phyloP scores from a whole-genome alignment of 2,797 vertebrate species.

The Myripristis jacobus region DNA sequence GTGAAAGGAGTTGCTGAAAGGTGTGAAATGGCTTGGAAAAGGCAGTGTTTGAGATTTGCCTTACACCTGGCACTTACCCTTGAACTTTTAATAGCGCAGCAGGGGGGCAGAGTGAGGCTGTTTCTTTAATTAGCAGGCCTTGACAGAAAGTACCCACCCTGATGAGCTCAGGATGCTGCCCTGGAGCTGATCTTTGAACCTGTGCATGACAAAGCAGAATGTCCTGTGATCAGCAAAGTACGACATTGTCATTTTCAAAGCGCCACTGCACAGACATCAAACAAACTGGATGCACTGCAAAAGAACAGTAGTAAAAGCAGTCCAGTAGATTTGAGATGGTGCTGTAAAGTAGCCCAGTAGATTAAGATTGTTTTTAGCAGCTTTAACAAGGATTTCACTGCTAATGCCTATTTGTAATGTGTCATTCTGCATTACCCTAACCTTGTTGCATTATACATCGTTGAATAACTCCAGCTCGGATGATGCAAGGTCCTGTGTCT shows the following conservation, averaged over 20 bases:
- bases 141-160: no score
- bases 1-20: background rate
- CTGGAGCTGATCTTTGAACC: no score
- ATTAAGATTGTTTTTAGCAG: background rate
- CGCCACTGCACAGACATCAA: background rate
- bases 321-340: background rate
- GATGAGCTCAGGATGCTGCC: no score
- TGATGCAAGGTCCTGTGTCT: conserved; percentile 75
- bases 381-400: background rate
- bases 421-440: conserved; percentile 32
- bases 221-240: no score
- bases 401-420: background rate
- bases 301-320: background rate
- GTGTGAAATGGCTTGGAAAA: no score
- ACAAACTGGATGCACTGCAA: background rate
- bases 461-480: conserved; percentile 74
- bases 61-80: no score
- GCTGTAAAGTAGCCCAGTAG: background rate
- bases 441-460: conserved; percentile 70
- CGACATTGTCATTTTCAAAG: background rate
- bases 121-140: no score
- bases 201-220: no score
- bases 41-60: no score
- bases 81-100: no score
- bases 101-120: no score